phyloP scores from a whole-genome alignment of 1,140 invertebrate species.

The Drosophila saltans region DNA sequence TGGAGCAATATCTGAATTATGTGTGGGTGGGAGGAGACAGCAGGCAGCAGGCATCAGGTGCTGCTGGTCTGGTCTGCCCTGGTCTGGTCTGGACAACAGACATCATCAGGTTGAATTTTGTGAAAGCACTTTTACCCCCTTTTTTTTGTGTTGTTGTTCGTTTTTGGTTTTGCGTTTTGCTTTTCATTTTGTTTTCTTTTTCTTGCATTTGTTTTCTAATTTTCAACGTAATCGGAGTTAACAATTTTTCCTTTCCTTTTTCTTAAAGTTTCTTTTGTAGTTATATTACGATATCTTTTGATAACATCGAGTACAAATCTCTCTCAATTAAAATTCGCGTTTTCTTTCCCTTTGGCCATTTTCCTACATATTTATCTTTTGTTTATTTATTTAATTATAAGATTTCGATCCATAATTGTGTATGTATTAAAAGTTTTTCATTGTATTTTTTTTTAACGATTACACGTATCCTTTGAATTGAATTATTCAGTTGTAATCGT shows the following conservation, averaged over 20 bases:
- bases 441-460: neutral
- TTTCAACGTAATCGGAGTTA: conserved; percentile 45
- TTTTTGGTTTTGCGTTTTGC: conserved; percentile 12
- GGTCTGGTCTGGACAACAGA: conserved; percentile 10
- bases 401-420: no score
- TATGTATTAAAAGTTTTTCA: no score
- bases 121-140: conserved; percentile 38
- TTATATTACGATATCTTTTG: neutral
- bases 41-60: neutral
- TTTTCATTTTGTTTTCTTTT: conserved; percentile 23
- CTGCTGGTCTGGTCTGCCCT: neutral
- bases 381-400: no score
- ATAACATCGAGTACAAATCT: neutral
- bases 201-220: conserved; percentile 49
- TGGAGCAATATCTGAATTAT: neutral
- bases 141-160: conserved; percentile 18
- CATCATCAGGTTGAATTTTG: conserved; percentile 30
- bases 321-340: neutral
- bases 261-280: neutral
- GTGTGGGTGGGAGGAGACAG: neutral
- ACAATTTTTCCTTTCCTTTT: conserved; percentile 4
- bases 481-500: neutral
- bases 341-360: no score
- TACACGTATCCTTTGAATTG: neutral
- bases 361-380: no score